Evolutionary conservation across 1,140 invertebrate genomes (phyloP).

Genomic region (Triops longicaudatus): DNA sequence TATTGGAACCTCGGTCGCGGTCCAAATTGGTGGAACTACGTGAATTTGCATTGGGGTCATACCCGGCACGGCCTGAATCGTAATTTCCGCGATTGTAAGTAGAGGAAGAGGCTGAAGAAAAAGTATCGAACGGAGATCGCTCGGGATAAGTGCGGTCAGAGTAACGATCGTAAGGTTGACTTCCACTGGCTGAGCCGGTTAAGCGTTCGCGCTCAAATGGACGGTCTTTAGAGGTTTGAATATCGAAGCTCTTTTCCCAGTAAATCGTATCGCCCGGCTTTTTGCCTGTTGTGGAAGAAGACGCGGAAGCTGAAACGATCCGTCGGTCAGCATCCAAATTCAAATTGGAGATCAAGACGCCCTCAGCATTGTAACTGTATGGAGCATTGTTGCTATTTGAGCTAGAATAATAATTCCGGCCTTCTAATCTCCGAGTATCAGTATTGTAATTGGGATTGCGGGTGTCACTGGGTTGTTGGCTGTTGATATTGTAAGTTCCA

Average conservation of each 20-base stretch:
- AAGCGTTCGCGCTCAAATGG: not conserved
- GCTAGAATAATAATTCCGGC: slow-evolving; percentile 12
- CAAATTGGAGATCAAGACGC: slow-evolving; percentile 2
- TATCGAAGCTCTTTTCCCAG: slow-evolving; percentile 20
- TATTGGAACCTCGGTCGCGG: slow-evolving; percentile 22
- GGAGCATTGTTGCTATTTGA: not conserved
- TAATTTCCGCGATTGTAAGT: not conserved
- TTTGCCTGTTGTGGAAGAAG: not conserved
- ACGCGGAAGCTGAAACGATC: not conserved
- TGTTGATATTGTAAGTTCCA: slow-evolving; percentile 26
- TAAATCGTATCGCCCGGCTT: slow-evolving; percentile 23
- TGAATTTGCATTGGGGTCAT: slow-evolving; percentile 10
- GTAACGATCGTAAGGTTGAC: slow-evolving; percentile 11
- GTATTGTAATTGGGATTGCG: slow-evolving; percentile 8
- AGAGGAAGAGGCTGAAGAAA: not conserved
- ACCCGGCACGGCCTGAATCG: not conserved
- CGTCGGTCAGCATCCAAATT: not conserved
- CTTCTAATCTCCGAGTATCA: not conserved
- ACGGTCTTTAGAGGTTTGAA: slow-evolving; percentile 3
- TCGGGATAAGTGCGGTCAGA: slow-evolving; percentile 21
- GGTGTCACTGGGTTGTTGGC: not conserved
- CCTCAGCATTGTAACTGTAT: not conserved
- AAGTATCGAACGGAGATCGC: slow-evolving; percentile 1
- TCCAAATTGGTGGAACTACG: not conserved
- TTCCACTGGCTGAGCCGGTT: not conserved